phyloP scores from a whole-genome alignment of 2,888 invertebrate genomes.

The Ophion obscuratus region DNA sequence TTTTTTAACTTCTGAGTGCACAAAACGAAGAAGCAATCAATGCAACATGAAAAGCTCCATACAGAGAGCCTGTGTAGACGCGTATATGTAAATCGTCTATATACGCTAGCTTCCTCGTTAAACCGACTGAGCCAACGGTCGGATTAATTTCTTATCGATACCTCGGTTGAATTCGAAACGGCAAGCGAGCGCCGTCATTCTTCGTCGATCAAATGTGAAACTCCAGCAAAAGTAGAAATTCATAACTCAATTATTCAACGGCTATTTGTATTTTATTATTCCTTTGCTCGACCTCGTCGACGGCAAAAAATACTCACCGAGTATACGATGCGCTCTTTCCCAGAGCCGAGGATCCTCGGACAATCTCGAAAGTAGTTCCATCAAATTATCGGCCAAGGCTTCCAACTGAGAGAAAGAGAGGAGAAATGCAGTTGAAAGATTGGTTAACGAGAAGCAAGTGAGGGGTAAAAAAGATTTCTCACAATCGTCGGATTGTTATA shows the following conservation, averaged over 20 bases:
- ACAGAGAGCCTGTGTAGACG: background rate
- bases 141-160: conserved; percentile 59
- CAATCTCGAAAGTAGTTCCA: conserved; percentile 78
- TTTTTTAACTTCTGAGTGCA: background rate
- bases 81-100: conserved; percentile 14
- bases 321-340: conserved; percentile 76
- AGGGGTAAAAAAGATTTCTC: background rate
- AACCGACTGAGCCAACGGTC: conserved; percentile 55
- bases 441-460: background rate
- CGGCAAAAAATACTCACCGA: conserved; percentile 77
- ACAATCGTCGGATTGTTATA: conserved; percentile 7
- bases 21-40: background rate
- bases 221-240: conserved; percentile 35
- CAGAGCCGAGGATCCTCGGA: conserved; percentile 77
- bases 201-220: background rate
- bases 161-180: conserved; percentile 24
- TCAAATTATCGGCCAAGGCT: conserved; percentile 73
- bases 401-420: conserved; percentile 70
- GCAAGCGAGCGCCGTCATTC: conserved; percentile 29
- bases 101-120: conserved; percentile 53
- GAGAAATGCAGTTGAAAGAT: background rate
- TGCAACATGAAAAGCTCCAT: background rate
- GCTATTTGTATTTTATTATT: conserved; percentile 5
- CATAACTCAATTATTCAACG: conserved; percentile 28
- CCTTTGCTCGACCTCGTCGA: conserved; percentile 27